phyloP scores from a whole-genome alignment of 2,113 vertebrate genomes.

The Pygoscelis antarcticus region DNA sequence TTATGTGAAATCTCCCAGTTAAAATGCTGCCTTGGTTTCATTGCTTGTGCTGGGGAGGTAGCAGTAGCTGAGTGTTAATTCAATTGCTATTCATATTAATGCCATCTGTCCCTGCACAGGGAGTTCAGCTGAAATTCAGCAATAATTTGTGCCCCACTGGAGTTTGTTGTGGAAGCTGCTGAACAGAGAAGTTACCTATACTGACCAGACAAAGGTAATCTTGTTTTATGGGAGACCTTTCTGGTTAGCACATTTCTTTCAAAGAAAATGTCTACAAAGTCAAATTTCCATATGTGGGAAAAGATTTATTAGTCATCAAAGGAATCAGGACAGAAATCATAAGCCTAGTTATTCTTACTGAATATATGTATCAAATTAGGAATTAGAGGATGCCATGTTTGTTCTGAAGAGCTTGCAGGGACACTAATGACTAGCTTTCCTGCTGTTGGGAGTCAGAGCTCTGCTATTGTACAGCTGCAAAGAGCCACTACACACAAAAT shows the following conservation, averaged over 20 bases:
- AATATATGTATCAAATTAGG: neutral
- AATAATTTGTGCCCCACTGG: neutral
- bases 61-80: neutral
- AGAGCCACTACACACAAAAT: neutral
- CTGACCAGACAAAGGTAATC: neutral
- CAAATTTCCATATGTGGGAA: neutral
- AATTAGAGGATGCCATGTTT: neutral
- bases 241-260: neutral
- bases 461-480: neutral
- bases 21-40: neutral
- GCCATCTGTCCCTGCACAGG: neutral
- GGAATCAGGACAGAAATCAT: neutral
- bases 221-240: neutral
- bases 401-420: neutral
- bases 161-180: neutral
- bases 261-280: neutral
- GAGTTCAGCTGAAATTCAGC: neutral
- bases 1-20: neutral
- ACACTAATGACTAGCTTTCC: neutral
- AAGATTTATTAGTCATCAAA: neutral
- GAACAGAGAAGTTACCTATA: neutral
- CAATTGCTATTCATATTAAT: neutral
- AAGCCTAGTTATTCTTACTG: neutral
- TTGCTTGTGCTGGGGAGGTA: neutral
- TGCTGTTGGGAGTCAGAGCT: neutral